Evolutionary conservation across 2,888 invertebrate species (phyloP).

Genomic region (Hemistola chrysoprasaria): DNA sequence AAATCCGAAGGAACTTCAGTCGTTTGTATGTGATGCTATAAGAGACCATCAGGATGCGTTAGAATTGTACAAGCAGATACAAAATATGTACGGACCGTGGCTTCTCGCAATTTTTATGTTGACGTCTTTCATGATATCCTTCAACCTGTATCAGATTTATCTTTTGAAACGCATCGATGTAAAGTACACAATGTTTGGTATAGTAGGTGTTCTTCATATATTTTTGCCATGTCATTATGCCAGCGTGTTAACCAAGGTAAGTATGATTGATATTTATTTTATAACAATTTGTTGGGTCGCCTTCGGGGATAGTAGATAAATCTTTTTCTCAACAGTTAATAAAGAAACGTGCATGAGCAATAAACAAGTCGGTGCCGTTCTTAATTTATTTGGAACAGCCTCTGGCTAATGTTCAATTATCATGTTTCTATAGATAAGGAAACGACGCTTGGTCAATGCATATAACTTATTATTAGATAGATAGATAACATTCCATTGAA

Average conservation of each 20-base stretch:
- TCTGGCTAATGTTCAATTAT: too few species aligned
- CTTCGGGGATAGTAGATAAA: too few species aligned
- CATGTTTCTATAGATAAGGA: conserved; percentile 7
- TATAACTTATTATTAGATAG: conserved; percentile 14
- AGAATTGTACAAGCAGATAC: conserved; percentile 45
- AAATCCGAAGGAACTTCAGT: conserved; percentile 36
- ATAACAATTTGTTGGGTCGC: too few species aligned
- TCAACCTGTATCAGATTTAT: conserved; percentile 58
- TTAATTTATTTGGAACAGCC: too few species aligned
- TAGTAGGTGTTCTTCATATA: conserved; percentile 51
- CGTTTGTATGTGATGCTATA: conserved; percentile 44
- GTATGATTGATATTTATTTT: too few species aligned
- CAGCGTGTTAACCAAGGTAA: conserved; percentile 54
- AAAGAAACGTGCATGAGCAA: not conserved
- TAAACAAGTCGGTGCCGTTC: too few species aligned
- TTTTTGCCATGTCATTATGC: conserved; percentile 59
- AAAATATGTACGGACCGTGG: conserved; percentile 59
- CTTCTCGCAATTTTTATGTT: conserved; percentile 52
- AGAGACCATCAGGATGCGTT: conserved; percentile 56
- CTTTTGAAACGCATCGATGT: conserved; percentile 45
- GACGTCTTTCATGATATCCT: conserved; percentile 52
- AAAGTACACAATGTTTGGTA: conserved; percentile 50
- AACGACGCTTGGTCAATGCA: conserved; percentile 12
- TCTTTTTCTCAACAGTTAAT: conserved; percentile 7
- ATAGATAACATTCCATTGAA: too few species aligned